phyloP scores from a whole-genome alignment of 1,140 invertebrate genomes.

The Melanaphis sacchari region DNA sequence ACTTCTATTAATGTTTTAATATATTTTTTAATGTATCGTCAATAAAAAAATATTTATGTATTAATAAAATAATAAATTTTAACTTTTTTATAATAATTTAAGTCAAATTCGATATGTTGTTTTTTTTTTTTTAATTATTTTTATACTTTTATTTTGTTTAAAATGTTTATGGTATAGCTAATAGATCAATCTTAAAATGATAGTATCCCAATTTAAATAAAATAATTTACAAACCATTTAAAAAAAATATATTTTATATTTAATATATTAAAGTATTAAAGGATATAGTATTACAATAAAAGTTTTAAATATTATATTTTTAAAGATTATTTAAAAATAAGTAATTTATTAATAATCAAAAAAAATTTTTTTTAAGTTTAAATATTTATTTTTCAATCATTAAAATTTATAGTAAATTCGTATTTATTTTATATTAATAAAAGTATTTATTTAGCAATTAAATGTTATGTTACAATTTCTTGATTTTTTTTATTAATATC shows the following conservation, averaged over 20 bases:
- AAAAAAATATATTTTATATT: neutral
- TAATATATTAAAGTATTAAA: neutral
- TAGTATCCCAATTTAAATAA: neutral
- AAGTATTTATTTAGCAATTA: no score
- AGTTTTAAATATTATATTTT: neutral
- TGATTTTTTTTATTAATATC: neutral
- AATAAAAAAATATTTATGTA: neutral
- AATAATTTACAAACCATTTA: neutral
- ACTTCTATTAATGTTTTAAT: neutral
- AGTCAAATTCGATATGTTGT: neutral
- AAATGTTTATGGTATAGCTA: neutral
- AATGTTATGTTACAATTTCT: neutral
- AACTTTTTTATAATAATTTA: neutral
- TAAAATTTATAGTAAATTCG: no score
- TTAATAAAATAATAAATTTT: neutral
- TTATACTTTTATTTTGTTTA: neutral
- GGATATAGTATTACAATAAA: neutral
- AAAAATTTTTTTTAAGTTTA: no score
- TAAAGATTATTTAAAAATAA: neutral
- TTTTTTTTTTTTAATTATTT: neutral
- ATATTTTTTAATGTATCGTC: neutral
- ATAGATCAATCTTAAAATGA: neutral
- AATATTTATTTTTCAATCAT: no score
- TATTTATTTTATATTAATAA: no score
- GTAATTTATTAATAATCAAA: neutral